These are phyloP conservation scores for Okapia johnstoni DNA, from an alignment of 2,113 vertebrate genomes.

Conservation along the genomic window DNA sequence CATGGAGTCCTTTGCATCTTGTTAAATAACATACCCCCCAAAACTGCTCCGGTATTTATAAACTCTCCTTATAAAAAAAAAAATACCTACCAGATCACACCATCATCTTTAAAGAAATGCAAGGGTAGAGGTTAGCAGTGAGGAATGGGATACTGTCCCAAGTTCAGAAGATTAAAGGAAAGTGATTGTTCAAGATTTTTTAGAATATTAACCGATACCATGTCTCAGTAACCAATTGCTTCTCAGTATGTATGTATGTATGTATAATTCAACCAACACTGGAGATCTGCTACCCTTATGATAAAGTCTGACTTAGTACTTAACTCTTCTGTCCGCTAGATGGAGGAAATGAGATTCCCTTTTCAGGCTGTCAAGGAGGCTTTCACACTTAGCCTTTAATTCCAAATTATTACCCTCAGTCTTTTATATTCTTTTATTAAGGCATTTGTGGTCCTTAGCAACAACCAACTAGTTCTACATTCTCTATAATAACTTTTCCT, in stretches of 20 bases:
- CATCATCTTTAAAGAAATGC: background rate
- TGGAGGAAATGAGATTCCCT: background rate
- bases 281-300: background rate
- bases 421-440: conserved; percentile 20
- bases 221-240: background rate
- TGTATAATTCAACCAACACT: background rate
- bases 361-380: background rate
- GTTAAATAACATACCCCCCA: background rate
- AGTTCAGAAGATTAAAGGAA: background rate
- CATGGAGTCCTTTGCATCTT: background rate
- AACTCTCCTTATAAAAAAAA: background rate
- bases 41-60: background rate
- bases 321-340: background rate
- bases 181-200: background rate
- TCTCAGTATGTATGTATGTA: background rate
- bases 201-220: background rate
- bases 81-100: background rate
- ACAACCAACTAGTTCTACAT: background rate
- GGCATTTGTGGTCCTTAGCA: background rate
- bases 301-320: background rate
- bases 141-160: background rate
- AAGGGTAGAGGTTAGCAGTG: background rate
- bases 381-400: conserved; percentile 5
- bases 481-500: background rate
- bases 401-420: background rate